Evolutionary conservation across 2,888 invertebrate genomes (phyloP), one percentile per base, ranked within the genome.

Genomic region (Adelognathus sp.): DNA sequence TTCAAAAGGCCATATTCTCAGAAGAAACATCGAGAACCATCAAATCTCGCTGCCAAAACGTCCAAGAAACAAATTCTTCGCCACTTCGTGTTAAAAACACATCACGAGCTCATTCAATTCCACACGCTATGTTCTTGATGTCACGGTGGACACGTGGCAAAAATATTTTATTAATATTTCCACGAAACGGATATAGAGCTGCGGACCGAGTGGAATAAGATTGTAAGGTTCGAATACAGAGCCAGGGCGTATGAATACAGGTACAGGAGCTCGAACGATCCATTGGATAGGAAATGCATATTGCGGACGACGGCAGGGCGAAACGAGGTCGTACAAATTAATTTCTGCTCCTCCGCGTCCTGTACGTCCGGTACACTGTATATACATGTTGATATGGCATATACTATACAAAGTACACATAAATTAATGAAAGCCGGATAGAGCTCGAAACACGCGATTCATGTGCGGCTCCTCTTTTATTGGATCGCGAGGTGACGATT

Each of bases 401-500:
- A 56, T 56, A 9, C 18, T 74, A 58, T 58, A 27, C 14, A 24
- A 7, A 16, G 1, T 16, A 14, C 33, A 16, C 11, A 58, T 41
- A 36, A 11, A 46, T 31, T 29, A 27, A 18, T 31, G 18, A 27
- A 44, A 46, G 21, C 56, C 21, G 39, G 11, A 27, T 3, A 21
- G 52, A 18, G 36, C 9, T 54, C n/a, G 16, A 7, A 29, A 39
- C 29, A 31, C 56, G 41, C 44, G 46, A 33, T 24, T 11, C 24
- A 24, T 29, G 16, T 21, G 58, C 33, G 24, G n/a, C 14, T 36
- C 21, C 39, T 11, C 16, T 2, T 50, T 56, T 69, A 80, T 74
- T 58, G 76, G 54, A 75, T 71, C 31, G 80, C 79, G 75, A 76
- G 71, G 56, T 70, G 80, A 46, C 76, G 76, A 71, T 71, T 69